Conservation (phyloP, 2,888 invertebrate species). For the Neoaliturus tenellus region DNA sequence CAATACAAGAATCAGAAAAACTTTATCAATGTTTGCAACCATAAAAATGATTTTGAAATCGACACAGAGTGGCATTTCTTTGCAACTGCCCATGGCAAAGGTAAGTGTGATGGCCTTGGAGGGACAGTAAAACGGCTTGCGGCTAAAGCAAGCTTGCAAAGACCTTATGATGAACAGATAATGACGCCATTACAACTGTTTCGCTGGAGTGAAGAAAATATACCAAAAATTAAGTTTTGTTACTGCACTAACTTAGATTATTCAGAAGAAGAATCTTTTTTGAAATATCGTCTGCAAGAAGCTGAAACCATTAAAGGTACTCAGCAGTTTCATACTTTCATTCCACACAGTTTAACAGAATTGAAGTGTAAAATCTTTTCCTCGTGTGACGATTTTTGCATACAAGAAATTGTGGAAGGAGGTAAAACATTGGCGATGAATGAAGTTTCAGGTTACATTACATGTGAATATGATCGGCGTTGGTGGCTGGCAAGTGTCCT, state of each 20-base stretch:
- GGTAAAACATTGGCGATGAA: not conserved
- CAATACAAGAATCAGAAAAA: slow-evolving; percentile 68
- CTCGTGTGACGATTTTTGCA: not conserved
- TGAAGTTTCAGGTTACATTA: slow-evolving; percentile 13
- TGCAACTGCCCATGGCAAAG: slow-evolving; percentile 61
- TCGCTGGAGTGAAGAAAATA: slow-evolving; percentile 11
- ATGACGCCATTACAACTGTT: slow-evolving; percentile 38
- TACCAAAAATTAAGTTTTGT: slow-evolving; percentile 34
- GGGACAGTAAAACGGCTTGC: slow-evolving; percentile 63
- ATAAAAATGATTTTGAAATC: slow-evolving; percentile 58
- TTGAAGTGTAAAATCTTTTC: not conserved
- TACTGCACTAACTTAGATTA: slow-evolving; percentile 30
- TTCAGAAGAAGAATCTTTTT: slow-evolving; percentile 34
- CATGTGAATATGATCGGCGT: not conserved
- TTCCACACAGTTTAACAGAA: not conserved
- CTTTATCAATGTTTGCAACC: slow-evolving; percentile 65
- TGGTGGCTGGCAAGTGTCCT: slow-evolving; percentile 22
- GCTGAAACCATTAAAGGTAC: slow-evolving; percentile 10
- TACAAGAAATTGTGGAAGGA: not conserved
- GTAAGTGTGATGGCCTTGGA: slow-evolving; percentile 62
- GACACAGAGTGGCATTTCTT: slow-evolving; percentile 62
- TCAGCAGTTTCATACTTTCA: slow-evolving; percentile 1
- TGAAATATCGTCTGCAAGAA: slow-evolving; percentile 11
- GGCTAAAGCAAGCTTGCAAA: slow-evolving; percentile 60
- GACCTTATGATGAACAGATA: slow-evolving; percentile 28